Percentiles rank a stretch among this genome's conserved stretches.
Evolutionary conservation across 2,113 vertebrate genomes (phyloP).

Genomic region (Centropus unirufus): DNA sequence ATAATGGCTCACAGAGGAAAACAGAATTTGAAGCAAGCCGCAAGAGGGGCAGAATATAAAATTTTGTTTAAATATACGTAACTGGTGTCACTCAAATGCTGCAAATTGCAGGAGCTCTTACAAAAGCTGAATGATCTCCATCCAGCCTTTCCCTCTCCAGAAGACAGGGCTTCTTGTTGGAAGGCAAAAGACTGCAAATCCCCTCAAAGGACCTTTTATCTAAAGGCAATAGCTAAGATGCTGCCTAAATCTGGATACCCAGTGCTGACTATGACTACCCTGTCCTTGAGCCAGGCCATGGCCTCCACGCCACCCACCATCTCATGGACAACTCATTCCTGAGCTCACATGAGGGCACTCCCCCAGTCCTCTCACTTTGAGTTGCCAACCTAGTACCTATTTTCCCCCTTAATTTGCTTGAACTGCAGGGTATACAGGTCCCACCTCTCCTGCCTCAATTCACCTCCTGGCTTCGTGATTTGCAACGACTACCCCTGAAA

Average conservation of each 20-base stretch:
- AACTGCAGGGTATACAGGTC: not conserved
- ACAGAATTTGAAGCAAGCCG: not conserved
- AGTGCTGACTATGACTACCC: rapidly evolving
- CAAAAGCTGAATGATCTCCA: not conserved
- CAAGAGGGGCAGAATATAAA: not conserved
- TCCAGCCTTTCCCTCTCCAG: not conserved
- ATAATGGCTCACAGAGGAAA: not conserved
- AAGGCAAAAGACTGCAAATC: not conserved
- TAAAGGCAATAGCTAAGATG: not conserved
- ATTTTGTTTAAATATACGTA: not conserved
- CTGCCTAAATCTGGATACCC: not conserved
- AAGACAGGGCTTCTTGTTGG: not conserved
- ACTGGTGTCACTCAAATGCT: not conserved
- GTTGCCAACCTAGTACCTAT: not conserved
- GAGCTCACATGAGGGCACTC: not conserved
- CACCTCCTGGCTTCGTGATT: not conserved
- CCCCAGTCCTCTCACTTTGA: not conserved
- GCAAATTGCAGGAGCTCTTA: not conserved
- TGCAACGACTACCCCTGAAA: not conserved
- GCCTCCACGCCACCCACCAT: not conserved
- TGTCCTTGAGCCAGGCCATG: not conserved
- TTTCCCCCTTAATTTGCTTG: not conserved
- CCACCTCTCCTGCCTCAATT: not conserved
- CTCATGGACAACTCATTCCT: not conserved
- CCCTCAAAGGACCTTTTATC: not conserved